phyloP scores from a whole-genome alignment of 2,797 vertebrate genomes.

The Momotus momota region DNA sequence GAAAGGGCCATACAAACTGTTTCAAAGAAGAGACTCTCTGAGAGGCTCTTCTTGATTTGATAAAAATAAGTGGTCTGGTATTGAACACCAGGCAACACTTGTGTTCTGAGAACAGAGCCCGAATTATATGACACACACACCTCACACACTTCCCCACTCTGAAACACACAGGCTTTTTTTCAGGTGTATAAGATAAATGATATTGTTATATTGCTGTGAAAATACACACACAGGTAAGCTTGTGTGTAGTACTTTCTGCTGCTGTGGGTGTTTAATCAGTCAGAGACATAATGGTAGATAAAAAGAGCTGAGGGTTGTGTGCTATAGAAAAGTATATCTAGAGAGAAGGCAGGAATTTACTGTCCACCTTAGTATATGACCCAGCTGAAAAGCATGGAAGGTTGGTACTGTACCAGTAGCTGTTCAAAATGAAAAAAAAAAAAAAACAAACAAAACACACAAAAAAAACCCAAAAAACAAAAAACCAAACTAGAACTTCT shows the following conservation, averaged over 20 bases:
- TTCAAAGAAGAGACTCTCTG: background rate
- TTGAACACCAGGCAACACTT: background rate
- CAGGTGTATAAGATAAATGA: background rate
- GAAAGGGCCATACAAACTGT: background rate
- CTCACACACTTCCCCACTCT: background rate
- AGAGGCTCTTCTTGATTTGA: background rate
- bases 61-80: background rate
- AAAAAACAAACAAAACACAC: background rate
- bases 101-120: background rate
- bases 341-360: background rate
- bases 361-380: background rate
- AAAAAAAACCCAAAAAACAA: background rate
- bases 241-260: background rate
- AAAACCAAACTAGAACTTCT: background rate
- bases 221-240: background rate
- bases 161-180: background rate
- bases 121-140: background rate
- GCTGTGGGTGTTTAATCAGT: background rate
- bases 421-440: background rate
- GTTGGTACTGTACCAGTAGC: background rate
- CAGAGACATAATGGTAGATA: background rate
- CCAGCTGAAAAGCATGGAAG: background rate
- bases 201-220: background rate
- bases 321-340: background rate
- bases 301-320: background rate